Conservation (phyloP, 92 coral and sea anemone genomes). For the Muricea muricata region DNA sequence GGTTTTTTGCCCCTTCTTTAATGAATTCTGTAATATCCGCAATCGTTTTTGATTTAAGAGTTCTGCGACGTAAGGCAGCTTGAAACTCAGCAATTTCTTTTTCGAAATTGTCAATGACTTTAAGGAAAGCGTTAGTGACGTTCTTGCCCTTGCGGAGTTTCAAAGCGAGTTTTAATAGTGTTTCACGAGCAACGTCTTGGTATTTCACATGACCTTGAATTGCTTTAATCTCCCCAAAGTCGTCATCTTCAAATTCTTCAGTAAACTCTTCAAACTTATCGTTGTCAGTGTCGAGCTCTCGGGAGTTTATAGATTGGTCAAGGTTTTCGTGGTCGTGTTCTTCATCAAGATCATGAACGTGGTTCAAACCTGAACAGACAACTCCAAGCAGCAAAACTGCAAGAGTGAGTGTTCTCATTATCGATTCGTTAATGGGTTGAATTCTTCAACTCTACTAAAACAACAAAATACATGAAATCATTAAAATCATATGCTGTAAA, state of each 20-base stretch:
- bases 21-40: not conserved
- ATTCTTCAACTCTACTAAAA: too few relatives aligned
- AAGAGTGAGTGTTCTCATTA: too few relatives aligned
- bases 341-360: too few relatives aligned
- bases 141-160: not conserved
- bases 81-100: slow-evolving; percentile 5
- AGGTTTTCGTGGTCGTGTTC: too few relatives aligned
- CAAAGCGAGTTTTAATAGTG: not conserved
- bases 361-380: too few relatives aligned
- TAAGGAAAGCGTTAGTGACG: slow-evolving; percentile 24
- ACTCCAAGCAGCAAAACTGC: too few relatives aligned
- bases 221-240: not conserved
- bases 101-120: slow-evolving; percentile 29
- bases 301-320: too few relatives aligned
- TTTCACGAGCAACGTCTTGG: slow-evolving; percentile 7
- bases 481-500: too few relatives aligned
- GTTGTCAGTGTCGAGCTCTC: not conserved
- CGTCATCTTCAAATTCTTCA: too few relatives aligned
- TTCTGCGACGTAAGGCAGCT: not conserved
- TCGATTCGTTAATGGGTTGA: too few relatives aligned
- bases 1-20: slow-evolving; percentile 2
- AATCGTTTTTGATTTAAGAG: not conserved
- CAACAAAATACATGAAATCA: too few relatives aligned
- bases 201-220: not conserved
- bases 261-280: too few relatives aligned